These are phyloP conservation scores for Deilephila elpenor DNA, from an alignment of 2,888 invertebrate species.

Conservation along the genomic window DNA sequence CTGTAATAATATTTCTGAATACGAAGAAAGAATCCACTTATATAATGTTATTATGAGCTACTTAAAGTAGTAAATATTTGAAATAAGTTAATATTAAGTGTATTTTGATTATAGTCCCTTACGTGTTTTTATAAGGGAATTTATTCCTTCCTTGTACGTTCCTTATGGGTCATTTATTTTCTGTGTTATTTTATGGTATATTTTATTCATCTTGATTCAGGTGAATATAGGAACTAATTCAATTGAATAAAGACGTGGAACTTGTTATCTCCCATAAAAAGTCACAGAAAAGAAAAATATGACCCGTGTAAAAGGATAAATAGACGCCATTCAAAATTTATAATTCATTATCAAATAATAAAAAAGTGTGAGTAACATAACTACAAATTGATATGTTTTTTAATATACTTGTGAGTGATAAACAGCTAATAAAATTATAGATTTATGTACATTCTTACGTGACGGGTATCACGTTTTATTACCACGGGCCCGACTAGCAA, in stretches of 20 bases:
- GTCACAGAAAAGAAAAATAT: neutral
- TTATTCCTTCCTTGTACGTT: too few species aligned
- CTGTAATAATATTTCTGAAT: too few species aligned
- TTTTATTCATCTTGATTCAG: too few species aligned
- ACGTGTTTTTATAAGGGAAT: too few species aligned
- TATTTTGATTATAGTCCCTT: too few species aligned
- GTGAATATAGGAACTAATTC: too few species aligned
- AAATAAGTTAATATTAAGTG: too few species aligned
- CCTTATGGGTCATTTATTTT: too few species aligned
- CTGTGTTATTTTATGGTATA: too few species aligned
- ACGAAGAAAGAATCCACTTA: too few species aligned
- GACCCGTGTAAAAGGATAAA: neutral
- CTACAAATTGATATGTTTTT: slow-evolving; percentile 2
- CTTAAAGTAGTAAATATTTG: too few species aligned
- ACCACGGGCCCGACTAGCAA: slow-evolving; percentile 43
- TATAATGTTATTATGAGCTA: too few species aligned
- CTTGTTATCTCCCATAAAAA: neutral
- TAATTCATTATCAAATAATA: neutral
- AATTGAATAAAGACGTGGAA: neutral
- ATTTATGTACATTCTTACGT: slow-evolving; percentile 40
- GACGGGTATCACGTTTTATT: slow-evolving; percentile 34
- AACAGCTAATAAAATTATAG: slow-evolving; percentile 37
- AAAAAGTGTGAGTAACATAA: slow-evolving; percentile 10
- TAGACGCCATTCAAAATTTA: neutral
- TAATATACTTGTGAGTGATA: slow-evolving; percentile 21